phyloP scores from a whole-genome alignment of 1,140 invertebrate species.

The Drosophila malerkotliana region DNA sequence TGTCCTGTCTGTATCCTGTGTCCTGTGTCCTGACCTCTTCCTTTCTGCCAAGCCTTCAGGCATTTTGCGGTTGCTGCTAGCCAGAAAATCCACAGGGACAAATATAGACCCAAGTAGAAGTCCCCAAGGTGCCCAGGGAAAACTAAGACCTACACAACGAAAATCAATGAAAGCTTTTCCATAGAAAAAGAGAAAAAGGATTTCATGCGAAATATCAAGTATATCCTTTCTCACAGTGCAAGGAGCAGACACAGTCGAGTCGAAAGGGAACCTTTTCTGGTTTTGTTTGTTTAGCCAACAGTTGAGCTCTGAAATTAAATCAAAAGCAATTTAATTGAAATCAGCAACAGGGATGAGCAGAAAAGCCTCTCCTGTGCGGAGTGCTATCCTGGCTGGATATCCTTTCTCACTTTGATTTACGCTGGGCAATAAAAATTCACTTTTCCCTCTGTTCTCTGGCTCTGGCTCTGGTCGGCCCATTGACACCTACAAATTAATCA shows the following conservation, averaged over 20 bases:
- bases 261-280: slow-evolving; percentile 5
- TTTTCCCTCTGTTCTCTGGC: slow-evolving; percentile 29
- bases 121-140: background rate
- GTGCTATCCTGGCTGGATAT: no score
- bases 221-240: background rate
- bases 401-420: slow-evolving; percentile 65
- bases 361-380: background rate
- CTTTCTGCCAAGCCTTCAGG: slow-evolving; percentile 33
- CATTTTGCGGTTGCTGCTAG: slow-evolving; percentile 46
- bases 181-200: background rate
- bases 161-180: background rate
- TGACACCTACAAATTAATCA: slow-evolving; percentile 77
- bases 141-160: background rate
- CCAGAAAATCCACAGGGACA: slow-evolving; percentile 28
- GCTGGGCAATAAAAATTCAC: slow-evolving; percentile 72
- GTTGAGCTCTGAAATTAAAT: slow-evolving; percentile 44
- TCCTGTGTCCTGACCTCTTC: slow-evolving; percentile 8
- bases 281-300: slow-evolving; percentile 66
- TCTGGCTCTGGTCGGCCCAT: slow-evolving; percentile 19
- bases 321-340: slow-evolving; percentile 71
- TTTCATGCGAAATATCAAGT: background rate
- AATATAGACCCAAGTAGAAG: background rate
- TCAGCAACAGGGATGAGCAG: slow-evolving; percentile 45
- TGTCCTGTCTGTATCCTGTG: slow-evolving; percentile 21
- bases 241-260: slow-evolving; percentile 9